Evolutionary conservation across 2,113 vertebrate species (phyloP).

Genomic region (Collichthys lucidus): DNA sequence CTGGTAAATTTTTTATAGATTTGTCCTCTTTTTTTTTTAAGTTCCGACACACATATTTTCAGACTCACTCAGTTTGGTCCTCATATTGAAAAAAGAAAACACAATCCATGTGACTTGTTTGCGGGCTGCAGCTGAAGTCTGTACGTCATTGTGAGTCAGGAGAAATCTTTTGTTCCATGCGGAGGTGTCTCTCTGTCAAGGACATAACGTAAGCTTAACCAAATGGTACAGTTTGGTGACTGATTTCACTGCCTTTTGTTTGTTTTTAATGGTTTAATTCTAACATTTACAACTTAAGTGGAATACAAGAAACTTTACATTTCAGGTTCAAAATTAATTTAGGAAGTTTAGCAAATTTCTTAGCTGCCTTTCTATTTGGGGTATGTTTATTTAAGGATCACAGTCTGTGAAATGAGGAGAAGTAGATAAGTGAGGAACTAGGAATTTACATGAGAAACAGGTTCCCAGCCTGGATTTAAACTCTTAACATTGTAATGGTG

Average conservation of each 20-base stretch:
- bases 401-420: conserved; percentile 66
- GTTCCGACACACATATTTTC: not conserved
- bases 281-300: not conserved
- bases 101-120: conserved; percentile 7
- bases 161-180: conserved; percentile 21
- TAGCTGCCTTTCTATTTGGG: conserved; percentile 32
- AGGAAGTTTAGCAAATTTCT: conserved; percentile 16
- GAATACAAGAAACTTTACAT: conserved; percentile 6
- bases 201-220: not conserved
- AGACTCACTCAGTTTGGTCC: not conserved
- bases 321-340: not conserved
- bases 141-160: conserved; percentile 5
- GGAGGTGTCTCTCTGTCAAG: conserved; percentile 31
- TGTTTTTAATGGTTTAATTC: conserved; percentile 3
- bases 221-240: conserved; percentile 8
- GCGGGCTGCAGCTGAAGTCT: conserved; percentile 15
- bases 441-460: conserved; percentile 82
- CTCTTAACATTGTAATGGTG: conserved; percentile 85
- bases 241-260: not conserved
- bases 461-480: conserved; percentile 82
- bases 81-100: not conserved
- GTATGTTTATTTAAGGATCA: conserved; percentile 78
- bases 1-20: not conserved
- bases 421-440: conserved; percentile 59
- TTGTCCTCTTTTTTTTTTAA: not conserved